Percentiles rank a stretch among this genome's conserved stretches.
Evolutionary conservation across 2,888 invertebrate genomes (phyloP).

Genomic region (Osmoderma eremita): DNA sequence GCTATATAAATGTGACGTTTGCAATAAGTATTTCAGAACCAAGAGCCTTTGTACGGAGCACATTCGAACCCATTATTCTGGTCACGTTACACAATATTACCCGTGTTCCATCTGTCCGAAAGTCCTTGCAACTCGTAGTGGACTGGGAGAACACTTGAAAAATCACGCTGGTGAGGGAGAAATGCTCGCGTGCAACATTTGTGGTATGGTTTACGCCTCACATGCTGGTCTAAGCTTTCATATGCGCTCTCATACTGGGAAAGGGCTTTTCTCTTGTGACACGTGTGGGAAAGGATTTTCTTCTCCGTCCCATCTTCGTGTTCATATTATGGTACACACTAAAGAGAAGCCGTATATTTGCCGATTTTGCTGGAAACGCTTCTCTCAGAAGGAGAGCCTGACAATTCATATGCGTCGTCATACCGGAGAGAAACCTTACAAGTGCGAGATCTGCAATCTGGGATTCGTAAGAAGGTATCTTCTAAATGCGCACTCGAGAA

Average conservation of each 20-base stretch:
- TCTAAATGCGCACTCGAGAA: no score
- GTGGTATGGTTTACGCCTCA: slow-evolving; percentile 63
- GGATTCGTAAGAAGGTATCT: no score
- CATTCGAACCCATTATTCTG: slow-evolving; percentile 19
- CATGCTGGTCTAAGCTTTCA: slow-evolving; percentile 57
- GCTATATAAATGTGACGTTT: slow-evolving; percentile 52
- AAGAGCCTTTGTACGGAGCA: slow-evolving; percentile 50
- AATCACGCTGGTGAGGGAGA: neutral
- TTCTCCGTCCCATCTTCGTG: slow-evolving; percentile 32
- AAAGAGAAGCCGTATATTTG: neutral
- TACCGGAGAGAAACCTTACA: no score
- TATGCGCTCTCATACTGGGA: slow-evolving; percentile 64
- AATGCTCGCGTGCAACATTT: slow-evolving; percentile 62
- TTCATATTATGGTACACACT: slow-evolving; percentile 45
- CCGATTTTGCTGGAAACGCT: no score
- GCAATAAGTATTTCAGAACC: slow-evolving; percentile 64
- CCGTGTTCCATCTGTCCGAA: slow-evolving; percentile 28
- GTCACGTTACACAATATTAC: slow-evolving; percentile 21
- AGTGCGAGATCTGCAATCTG: no score
- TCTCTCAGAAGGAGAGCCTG: no score
- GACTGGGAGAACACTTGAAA: slow-evolving; percentile 3
- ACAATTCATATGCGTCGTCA: no score
- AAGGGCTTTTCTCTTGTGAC: slow-evolving; percentile 63
- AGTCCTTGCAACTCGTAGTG: neutral
- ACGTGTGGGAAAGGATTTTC: slow-evolving; percentile 42